Percentiles rank a stretch among this genome's conserved stretches.
phyloP scores from a whole-genome alignment of 1,140 invertebrate species.

The Anadara kagoshimensis region DNA sequence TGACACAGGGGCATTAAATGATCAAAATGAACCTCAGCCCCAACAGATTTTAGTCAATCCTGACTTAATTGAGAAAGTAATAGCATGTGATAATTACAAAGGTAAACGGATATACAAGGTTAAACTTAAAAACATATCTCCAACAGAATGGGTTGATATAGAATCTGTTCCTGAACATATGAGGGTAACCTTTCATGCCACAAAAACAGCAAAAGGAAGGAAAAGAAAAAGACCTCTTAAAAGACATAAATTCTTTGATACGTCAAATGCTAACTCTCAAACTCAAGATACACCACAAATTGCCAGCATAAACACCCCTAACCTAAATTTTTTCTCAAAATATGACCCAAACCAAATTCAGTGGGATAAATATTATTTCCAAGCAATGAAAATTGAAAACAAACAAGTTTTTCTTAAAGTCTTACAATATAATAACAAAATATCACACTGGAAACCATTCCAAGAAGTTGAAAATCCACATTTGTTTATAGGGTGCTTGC shows the following conservation, averaged over 20 bases:
- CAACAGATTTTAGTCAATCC: not conserved
- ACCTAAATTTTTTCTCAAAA: too few relatives aligned
- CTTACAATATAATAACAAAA: too few relatives aligned
- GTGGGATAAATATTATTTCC: too few relatives aligned
- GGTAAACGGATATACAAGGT: not conserved
- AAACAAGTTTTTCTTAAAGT: too few relatives aligned
- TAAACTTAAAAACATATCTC: not conserved
- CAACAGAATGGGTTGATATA: constrained; percentile 16
- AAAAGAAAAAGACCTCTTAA: constrained; percentile 1
- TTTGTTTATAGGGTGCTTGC: too few relatives aligned
- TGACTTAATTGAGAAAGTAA: not conserved
- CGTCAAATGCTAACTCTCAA: not conserved
- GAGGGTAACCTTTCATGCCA: constrained; percentile 11
- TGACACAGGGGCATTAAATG: not conserved
- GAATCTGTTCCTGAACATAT: constrained; percentile 10
- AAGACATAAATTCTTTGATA: constrained; percentile 14
- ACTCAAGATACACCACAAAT: not conserved
- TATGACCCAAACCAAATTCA: too few relatives aligned
- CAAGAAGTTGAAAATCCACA: too few relatives aligned
- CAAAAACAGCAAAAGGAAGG: constrained; percentile 22
- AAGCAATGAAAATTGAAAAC: too few relatives aligned
- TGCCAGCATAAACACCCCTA: too few relatives aligned
- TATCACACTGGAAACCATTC: too few relatives aligned
- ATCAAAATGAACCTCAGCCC: too few relatives aligned
- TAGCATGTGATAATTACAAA: not conserved